Conservation (phyloP, 2,113 vertebrate species). For the Colaptes auratus region DNA sequence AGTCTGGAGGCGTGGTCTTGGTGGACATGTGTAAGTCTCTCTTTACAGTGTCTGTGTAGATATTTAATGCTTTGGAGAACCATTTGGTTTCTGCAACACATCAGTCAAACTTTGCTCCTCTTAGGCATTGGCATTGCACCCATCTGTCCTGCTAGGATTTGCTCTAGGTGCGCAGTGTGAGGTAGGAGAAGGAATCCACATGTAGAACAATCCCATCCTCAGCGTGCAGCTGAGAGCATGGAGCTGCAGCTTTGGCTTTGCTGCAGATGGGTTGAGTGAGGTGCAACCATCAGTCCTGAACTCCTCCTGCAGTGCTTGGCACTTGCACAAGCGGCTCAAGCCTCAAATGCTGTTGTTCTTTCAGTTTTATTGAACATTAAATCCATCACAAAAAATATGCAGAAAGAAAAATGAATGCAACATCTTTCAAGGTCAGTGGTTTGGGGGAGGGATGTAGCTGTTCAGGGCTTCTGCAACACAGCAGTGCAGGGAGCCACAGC, state of each 20-base stretch:
- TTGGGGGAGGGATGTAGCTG: not conserved
- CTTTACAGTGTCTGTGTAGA: no score
- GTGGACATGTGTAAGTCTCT: not conserved
- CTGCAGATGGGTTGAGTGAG: not conserved
- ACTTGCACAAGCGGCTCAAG: not conserved
- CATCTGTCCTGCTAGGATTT: not conserved
- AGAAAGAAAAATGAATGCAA: constrained; percentile 13
- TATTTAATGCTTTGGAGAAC: not conserved
- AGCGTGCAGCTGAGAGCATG: not conserved
- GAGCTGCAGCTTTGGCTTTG: not conserved
- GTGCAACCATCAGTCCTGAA: not conserved
- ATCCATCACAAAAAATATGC: not conserved
- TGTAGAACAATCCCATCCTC: not conserved
- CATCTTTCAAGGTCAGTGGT: not conserved
- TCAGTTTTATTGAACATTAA: constrained; percentile 28
- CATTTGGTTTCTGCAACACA: not conserved
- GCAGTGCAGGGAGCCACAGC: not conserved
- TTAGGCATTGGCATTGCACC: not conserved
- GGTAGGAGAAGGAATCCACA: not conserved
- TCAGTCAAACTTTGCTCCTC: not conserved
- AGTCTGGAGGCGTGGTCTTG: not conserved
- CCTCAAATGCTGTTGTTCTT: not conserved
- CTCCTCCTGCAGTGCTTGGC: not conserved
- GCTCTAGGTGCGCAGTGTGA: not conserved
- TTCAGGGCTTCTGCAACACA: not conserved